phyloP scores from a whole-genome alignment of 2,113 vertebrate genomes.

The Stomatorhinus ivindoensis region DNA sequence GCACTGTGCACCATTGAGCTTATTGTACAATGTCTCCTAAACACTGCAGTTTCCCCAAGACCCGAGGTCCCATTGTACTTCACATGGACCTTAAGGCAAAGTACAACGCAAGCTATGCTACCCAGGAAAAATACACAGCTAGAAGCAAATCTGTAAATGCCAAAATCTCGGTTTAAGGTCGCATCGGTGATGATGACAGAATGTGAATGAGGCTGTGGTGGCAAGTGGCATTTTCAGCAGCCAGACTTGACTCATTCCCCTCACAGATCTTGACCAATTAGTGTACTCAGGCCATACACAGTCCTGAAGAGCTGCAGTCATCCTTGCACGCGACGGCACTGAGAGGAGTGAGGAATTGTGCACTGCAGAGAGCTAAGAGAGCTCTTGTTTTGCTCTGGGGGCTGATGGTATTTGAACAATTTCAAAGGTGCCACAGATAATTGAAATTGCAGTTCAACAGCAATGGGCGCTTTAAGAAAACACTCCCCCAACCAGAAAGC shows the following conservation, averaged over 20 bases:
- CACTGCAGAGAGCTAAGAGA: background rate
- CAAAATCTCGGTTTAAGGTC: background rate
- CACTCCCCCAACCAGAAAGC: background rate
- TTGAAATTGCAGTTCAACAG: background rate
- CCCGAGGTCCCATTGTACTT: background rate
- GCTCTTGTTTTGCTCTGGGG: background rate
- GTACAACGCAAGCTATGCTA: background rate
- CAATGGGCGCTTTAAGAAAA: background rate
- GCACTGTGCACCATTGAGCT: background rate
- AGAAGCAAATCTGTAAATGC: background rate
- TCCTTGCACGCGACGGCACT: background rate
- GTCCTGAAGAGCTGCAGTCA: background rate
- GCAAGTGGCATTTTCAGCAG: background rate
- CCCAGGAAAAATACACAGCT: background rate
- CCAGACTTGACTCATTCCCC: background rate
- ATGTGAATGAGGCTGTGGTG: background rate
- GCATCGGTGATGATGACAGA: background rate
- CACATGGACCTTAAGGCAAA: background rate
- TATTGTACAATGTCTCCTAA: background rate
- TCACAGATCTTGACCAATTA: background rate
- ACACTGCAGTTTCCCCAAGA: background rate
- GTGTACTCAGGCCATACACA: background rate
- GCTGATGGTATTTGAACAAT: constrained; percentile 7
- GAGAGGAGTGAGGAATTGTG: background rate
- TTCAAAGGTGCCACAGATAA: constrained; percentile 10